Conservation (phyloP, 37 sponge, comb jelly and placozoan genomes). For the Agelas oroides region DNA sequence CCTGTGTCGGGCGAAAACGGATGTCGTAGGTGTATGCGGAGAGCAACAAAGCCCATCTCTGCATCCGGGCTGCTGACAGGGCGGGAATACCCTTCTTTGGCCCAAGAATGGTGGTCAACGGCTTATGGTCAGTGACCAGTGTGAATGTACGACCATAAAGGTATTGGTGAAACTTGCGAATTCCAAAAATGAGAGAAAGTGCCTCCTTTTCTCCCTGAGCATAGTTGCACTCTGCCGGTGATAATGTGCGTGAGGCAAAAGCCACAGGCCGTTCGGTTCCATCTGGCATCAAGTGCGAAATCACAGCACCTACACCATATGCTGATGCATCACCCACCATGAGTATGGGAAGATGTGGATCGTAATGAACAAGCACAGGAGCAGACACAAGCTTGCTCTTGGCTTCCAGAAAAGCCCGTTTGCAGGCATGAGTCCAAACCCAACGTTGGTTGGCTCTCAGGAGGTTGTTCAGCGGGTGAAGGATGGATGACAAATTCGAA, state of each 20-base stretch:
- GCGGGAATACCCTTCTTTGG: slow-evolving; percentile 36
- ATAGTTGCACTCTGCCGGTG: slow-evolving; percentile 53
- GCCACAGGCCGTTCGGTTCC: slow-evolving; percentile 58
- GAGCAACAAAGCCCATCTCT: slow-evolving; percentile 60
- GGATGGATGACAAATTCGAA: background rate
- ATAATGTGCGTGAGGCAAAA: slow-evolving; percentile 63
- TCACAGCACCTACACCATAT: slow-evolving; percentile 51
- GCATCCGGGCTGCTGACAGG: slow-evolving; percentile 52
- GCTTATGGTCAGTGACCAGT: slow-evolving; percentile 61
- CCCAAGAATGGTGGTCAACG: slow-evolving; percentile 48
- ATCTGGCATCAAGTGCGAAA: slow-evolving; percentile 52
- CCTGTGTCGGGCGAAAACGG: slow-evolving; percentile 12
- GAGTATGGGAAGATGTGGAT: slow-evolving; percentile 4
- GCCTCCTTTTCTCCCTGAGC: slow-evolving; percentile 70
- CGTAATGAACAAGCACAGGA: slow-evolving; percentile 43
- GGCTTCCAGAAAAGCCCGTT: slow-evolving; percentile 4
- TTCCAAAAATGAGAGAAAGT: slow-evolving; percentile 39
- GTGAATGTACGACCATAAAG: slow-evolving; percentile 71
- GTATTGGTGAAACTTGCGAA: slow-evolving; percentile 67
- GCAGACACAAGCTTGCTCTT: slow-evolving; percentile 6
- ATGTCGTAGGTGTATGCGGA: slow-evolving; percentile 51
- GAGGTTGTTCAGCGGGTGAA: slow-evolving; percentile 3
- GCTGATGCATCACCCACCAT: slow-evolving; percentile 55
- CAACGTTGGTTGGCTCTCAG: background rate
- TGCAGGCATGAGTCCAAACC: background rate